These are phyloP conservation scores for Ceratoteleas bidentatus DNA, from an alignment of 1,140 invertebrate species.

Conservation along the genomic window DNA sequence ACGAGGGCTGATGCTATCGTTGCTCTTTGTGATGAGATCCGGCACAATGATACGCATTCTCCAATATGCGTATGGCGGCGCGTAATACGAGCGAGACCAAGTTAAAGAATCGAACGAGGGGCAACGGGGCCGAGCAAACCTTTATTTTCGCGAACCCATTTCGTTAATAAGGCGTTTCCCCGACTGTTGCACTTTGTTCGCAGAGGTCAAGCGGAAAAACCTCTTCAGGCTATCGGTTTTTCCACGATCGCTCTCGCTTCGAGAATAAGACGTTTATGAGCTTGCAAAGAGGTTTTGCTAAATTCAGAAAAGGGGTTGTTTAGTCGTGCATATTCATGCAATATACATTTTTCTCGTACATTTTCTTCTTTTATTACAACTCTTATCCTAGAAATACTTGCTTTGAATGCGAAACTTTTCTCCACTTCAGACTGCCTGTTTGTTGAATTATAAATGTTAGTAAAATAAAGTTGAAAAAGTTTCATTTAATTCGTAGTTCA, in stretches of 20 bases:
- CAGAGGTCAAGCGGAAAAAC: slow-evolving; percentile 51
- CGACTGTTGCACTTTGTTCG: slow-evolving; percentile 32
- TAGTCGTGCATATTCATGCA: too few relatives aligned
- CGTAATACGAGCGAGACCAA: slow-evolving; percentile 34
- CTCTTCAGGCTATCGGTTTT: slow-evolving; percentile 32
- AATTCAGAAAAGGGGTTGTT: too few relatives aligned
- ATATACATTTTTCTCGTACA: too few relatives aligned
- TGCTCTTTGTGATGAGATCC: slow-evolving; percentile 71
- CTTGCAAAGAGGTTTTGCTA: neutral
- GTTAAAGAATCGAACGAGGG: slow-evolving; percentile 11
- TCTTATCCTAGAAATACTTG: too few relatives aligned
- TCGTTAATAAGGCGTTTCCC: slow-evolving; percentile 65
- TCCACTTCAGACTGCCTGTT: too few relatives aligned
- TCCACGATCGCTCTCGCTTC: slow-evolving; percentile 23
- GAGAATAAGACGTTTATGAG: slow-evolving; percentile 4
- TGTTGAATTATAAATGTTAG: too few relatives aligned
- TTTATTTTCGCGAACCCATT: slow-evolving; percentile 60
- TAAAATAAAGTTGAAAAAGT: too few relatives aligned
- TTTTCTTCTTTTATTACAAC: too few relatives aligned
- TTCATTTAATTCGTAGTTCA: too few relatives aligned
- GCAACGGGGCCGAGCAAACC: too few relatives aligned
- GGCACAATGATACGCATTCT: slow-evolving; percentile 70
- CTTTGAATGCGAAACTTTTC: too few relatives aligned
- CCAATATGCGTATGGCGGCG: slow-evolving; percentile 57
- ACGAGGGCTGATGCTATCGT: slow-evolving; percentile 67